Base-by-base conservation (phyloP, 2,888 invertebrate genomes). In the Oeneis ivallda region DNA sequence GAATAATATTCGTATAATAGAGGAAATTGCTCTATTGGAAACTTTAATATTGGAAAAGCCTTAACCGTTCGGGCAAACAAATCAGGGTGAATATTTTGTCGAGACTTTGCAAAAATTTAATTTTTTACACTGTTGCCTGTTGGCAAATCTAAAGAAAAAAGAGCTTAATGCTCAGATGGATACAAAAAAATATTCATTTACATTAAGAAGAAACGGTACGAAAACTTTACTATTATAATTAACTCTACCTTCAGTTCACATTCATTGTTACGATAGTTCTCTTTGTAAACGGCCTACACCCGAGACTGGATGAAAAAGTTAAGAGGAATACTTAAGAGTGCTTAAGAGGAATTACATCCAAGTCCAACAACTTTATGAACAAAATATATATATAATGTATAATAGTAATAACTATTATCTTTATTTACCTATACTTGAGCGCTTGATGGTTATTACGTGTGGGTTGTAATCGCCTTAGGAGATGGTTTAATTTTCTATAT, bases 401-500 rank as follows among this genome's bases (percentile, higher is more conserved):
- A 17, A 43, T 45, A 41, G 4, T 37, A 47, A 9, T 47, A n/a
- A 50, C 15, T 49, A 37, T 26, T 26, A 10, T 34, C 0, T 32
- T 4, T 58, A 34, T 11, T 34, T 17, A 57, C 43, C 19, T 37
- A 15, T 53, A 43, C 34, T 53, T 26, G 11, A 39, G 15, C n/a
- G 10, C 11, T n/a, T 37, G 60, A 43, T 50, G 13, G 13, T 34
- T 37, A 10, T n/a, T 58, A 8, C 4, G 57, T 39, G 66, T 66
- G 58, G 66, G 66, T 26, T 54, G 58, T 59, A 53, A 59, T 62
- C 62, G 49, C 49, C 15, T 62, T 58, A 58, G 17, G 53, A 62
- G 47, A 47, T 45, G 41, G 34, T 32, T 58, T 17, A 47, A 57
- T 66, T 62, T 41, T 62, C 39, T 50, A 56, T 45, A 19, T 10